phyloP scores from a whole-genome alignment of 2,888 invertebrate species.

The Pristionchus fissidentatus region DNA sequence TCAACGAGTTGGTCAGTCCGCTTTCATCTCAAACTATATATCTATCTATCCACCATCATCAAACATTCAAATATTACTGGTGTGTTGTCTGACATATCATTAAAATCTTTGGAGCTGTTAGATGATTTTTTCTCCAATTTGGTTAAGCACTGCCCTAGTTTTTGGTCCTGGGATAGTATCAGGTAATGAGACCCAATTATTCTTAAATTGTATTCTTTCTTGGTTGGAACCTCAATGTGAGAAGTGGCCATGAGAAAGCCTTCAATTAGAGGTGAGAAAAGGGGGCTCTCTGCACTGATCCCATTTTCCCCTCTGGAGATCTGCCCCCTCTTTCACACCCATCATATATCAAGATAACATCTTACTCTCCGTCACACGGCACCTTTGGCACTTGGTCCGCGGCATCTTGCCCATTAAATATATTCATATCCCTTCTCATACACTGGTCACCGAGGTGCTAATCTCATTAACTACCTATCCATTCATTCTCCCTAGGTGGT shows the following conservation, averaged over 20 bases:
- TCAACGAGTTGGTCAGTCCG: slow-evolving; percentile 87
- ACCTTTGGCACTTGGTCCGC: background rate
- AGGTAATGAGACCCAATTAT: background rate
- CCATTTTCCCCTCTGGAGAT: background rate
- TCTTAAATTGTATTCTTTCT: background rate
- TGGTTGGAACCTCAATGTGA: background rate
- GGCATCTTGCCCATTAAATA: too few species aligned
- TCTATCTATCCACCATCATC: background rate
- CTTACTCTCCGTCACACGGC: background rate
- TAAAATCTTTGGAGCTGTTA: background rate
- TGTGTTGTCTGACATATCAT: background rate
- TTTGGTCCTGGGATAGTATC: background rate
- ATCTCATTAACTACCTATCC: slow-evolving; percentile 26
- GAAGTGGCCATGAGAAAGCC: slow-evolving; percentile 45
- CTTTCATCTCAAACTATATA: background rate
- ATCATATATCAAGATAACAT: slow-evolving; percentile 23
- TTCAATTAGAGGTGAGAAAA: slow-evolving; percentile 37
- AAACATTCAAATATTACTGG: background rate
- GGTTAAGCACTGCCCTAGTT: too few species aligned
- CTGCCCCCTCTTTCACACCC: slow-evolving; percentile 8
- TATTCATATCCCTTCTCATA: too few species aligned
- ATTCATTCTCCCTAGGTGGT: slow-evolving; percentile 40
- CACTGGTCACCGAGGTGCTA: slow-evolving; percentile 7
- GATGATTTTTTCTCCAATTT: too few species aligned
- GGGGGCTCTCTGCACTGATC: background rate